These are phyloP conservation scores for Deilephila porcellus DNA, from an alignment of 2,888 invertebrate genomes.

Conservation along the genomic window DNA sequence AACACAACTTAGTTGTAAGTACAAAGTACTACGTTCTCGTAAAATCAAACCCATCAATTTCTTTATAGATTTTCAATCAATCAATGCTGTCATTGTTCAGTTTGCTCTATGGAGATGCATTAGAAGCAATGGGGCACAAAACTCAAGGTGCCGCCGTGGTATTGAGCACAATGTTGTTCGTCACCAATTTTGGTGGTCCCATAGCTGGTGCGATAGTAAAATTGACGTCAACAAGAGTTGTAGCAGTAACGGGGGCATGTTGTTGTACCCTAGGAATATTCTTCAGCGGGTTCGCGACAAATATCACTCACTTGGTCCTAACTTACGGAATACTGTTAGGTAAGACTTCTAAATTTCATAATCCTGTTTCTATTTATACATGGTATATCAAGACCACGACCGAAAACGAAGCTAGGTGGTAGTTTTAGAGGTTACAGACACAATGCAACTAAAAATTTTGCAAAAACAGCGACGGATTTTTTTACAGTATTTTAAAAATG, in stretches of 20 bases:
- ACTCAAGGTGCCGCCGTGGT: constrained; percentile 88
- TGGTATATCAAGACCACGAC: too few species aligned
- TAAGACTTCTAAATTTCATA: constrained; percentile 52
- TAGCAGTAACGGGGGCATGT: constrained; percentile 71
- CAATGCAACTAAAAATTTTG: too few species aligned
- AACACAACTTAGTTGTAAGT: neutral
- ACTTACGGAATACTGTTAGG: constrained; percentile 78
- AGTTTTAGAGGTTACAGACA: too few species aligned
- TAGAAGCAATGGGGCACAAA: constrained; percentile 86
- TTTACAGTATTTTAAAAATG: too few species aligned
- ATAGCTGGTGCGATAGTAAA: constrained; percentile 88
- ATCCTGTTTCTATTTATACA: too few species aligned
- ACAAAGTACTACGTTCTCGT: neutral
- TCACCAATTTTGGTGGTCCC: constrained; percentile 87
- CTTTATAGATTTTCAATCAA: constrained; percentile 87
- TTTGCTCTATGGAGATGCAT: constrained; percentile 87
- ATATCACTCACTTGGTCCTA: constrained; percentile 72
- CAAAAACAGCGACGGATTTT: too few species aligned
- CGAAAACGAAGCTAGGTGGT: too few species aligned
- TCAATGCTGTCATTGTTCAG: constrained; percentile 89
- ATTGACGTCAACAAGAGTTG: constrained; percentile 72
- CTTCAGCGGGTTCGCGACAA: constrained; percentile 75
- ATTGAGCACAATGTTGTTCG: constrained; percentile 87
- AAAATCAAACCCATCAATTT: constrained; percentile 31
- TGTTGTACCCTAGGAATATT: constrained; percentile 75